A percentile compares a stretch with the other conserved stretches of the same genome.
Conservation (phyloP, 2,797 vertebrate genomes). For the Cuniculus paca region DNA sequence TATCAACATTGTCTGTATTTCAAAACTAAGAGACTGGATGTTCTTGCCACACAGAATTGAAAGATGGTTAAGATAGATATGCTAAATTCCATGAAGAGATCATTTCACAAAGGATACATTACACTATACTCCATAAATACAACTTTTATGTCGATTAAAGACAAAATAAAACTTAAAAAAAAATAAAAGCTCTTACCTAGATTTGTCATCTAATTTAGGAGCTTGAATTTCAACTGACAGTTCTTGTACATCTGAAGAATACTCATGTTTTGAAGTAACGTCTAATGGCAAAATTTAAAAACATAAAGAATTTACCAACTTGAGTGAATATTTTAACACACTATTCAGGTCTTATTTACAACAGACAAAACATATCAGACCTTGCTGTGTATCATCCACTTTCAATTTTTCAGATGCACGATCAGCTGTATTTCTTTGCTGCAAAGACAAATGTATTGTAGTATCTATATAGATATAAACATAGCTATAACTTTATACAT, state of each 20-base stretch:
- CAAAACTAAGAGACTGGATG: background rate
- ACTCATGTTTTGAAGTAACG: constrained; percentile 2
- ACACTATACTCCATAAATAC: background rate
- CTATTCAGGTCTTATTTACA: constrained; percentile 4
- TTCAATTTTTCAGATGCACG: background rate
- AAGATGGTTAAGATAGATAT: background rate
- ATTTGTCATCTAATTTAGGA: constrained; percentile 46
- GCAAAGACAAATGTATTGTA: constrained; percentile 29
- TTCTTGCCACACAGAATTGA: background rate
- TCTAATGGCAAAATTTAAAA: background rate
- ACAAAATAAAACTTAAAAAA: background rate
- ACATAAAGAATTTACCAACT: background rate
- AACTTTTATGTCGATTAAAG: background rate
- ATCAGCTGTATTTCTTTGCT: constrained; percentile 49
- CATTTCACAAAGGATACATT: background rate
- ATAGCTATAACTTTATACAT: background rate
- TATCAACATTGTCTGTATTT: background rate
- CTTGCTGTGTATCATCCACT: constrained; percentile 63
- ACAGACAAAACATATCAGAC: constrained; percentile 68
- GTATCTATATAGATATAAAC: background rate
- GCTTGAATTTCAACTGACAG: constrained; percentile 15
- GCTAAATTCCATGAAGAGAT: background rate
- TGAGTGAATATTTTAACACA: background rate
- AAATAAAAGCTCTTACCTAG: constrained; percentile 81
- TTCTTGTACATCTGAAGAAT: constrained; percentile 71